Conservation (phyloP, 2,797 vertebrate genomes). For the Tarsius wallacei region DNA sequence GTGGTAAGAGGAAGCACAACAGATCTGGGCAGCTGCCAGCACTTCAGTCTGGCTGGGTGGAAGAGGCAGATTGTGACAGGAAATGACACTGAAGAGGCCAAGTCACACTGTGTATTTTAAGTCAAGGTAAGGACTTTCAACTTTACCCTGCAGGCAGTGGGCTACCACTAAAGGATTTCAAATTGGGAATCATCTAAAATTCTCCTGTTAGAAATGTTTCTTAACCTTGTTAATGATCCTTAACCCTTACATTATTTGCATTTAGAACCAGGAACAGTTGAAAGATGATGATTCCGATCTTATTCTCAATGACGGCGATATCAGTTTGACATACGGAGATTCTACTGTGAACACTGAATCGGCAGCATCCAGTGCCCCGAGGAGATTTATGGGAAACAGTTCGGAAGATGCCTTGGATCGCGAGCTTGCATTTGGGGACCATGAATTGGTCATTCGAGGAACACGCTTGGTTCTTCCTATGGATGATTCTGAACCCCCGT, state of each 20-base stretch:
- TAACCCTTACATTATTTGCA: conserved; percentile 62
- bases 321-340: conserved; percentile 97
- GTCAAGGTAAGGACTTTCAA: neutral
- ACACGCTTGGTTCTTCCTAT: conserved; percentile 97
- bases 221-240: conserved; percentile 31
- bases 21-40: neutral
- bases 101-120: neutral
- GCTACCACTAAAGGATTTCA: neutral
- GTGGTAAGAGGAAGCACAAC: neutral
- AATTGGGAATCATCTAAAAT: neutral
- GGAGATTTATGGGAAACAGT: conserved; percentile 89
- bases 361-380: conserved; percentile 83
- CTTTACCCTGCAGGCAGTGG: neutral
- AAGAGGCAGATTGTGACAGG: neutral
- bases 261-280: conserved; percentile 96
- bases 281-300: conserved; percentile 98
- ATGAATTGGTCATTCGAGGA: conserved; percentile 97
- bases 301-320: conserved; percentile 96
- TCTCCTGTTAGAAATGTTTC: conserved; percentile 31
- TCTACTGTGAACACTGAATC: conserved; percentile 95
- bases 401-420: conserved; percentile 94
- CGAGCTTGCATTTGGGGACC: conserved; percentile 95
- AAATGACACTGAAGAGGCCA: neutral
- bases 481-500: conserved; percentile 96
- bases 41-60: neutral